Evolutionary conservation across 2,888 invertebrate genomes (phyloP), one percentile per base, ranked within the genome.

Genomic region (Hydraecia micacea): DNA sequence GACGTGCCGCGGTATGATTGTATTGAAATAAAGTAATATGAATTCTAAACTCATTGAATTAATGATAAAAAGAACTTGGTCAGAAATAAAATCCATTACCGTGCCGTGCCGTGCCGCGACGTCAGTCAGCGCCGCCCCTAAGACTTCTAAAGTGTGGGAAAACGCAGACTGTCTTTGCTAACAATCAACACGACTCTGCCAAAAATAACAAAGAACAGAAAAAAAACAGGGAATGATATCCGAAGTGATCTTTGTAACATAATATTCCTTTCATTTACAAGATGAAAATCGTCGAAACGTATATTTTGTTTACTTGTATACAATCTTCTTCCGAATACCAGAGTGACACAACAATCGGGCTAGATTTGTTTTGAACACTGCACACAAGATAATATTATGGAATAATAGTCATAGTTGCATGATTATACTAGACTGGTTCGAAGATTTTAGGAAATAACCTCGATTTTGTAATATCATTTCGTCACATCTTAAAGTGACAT

Each of bases 131-230:
- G 13, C 46, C 46, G 4, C 3, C 42, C 46, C n/a, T 25, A 32
- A 25, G 52, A 6, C 32, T 4, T 63, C 21, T 21, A 15, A 68
- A n/a, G 80, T 42, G 52, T 78, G 80, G 36, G 80, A 73, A 80
- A 28, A 39, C 28, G 13, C 28, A 13, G 7, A 18, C 36, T 39
- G 76, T 65, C 21, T 76, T 63, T 73, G 13, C 25, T 2, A 28
- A 39, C 18, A 28, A 36, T 4, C 21, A 80, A 36, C 25, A 55
- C n/a, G 13, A 36, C 21, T 21, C 7, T 13, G n/a, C 7, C 70
- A 46, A 80, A 71, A 55, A 46, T 21, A 3, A 46, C 21, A 32
- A n/a, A 2, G 2, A 46, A n/a, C 28, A n/a, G 32, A n/a, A 49
- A 25, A 36, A n/a, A 65, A 69, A 52, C 36, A 28, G 2, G 5